Evolutionary conservation across 2,797 vertebrate genomes (phyloP).

Genomic region (Lateolabrax maculatus): DNA sequence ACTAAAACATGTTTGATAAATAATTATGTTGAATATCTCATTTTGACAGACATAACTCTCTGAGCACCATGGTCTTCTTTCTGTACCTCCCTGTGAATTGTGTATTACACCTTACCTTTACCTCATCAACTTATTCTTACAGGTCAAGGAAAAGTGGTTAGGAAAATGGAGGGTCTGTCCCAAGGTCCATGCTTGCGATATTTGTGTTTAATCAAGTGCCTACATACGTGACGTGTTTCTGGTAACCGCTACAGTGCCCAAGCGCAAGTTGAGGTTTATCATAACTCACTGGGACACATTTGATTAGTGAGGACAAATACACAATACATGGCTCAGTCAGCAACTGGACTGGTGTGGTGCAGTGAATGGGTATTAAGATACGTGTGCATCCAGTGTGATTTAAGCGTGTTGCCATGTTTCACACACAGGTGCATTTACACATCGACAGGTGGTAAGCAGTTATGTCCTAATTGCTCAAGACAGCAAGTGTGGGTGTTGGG

Average conservation of each 20-base stretch:
- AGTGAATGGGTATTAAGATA: too few relatives aligned
- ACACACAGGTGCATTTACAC: too few relatives aligned
- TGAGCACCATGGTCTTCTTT: background rate
- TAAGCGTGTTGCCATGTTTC: background rate
- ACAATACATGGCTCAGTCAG: background rate
- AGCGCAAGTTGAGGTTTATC: too few relatives aligned
- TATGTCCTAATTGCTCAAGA: too few relatives aligned
- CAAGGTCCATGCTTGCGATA: background rate
- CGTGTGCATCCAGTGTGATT: background rate
- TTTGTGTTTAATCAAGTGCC: background rate
- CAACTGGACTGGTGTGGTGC: too few relatives aligned
- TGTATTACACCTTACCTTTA: background rate
- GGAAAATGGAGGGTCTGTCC: background rate
- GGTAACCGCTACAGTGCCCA: background rate
- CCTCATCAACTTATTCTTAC: background rate
- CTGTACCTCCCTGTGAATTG: background rate
- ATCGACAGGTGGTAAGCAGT: too few relatives aligned
- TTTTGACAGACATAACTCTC: background rate
- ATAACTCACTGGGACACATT: background rate
- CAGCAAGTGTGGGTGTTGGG: too few relatives aligned
- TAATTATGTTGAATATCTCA: background rate
- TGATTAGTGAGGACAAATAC: background rate
- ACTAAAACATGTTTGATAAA: too few relatives aligned
- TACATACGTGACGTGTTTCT: background rate
- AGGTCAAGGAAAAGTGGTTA: background rate